Evolutionary conservation across 2,797 vertebrate genomes (phyloP), one percentile per base, ranked within the genome.

Genomic region (Kryptolebias ocellatus): DNA sequence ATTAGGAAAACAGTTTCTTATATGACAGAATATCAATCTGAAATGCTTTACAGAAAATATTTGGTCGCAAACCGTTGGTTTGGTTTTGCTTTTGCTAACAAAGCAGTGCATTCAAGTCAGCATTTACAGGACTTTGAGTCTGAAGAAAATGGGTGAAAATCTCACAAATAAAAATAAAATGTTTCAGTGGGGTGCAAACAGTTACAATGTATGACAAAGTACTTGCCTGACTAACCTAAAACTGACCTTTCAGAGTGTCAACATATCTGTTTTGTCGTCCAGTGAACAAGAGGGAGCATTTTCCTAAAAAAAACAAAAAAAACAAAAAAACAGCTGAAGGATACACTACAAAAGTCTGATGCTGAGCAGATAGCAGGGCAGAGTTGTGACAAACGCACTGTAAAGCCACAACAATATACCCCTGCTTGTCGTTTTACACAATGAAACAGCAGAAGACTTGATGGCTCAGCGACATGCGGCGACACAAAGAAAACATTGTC

Each of bases 401-500:
- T 61, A 10, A 18, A 44, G 9, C 31, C 58, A 39, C 61, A 65
- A 83, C 67, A 66, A 63, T 50, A 61, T 64, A 67, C 66, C 16
- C 0, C 53, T 45, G 1, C 60, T 77, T 16, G 45, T 73, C 67
- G 62, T 76, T 52, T 62, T 68, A 79, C 80, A 86, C 83, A 80
- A 86, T 79, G 73, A 83, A 64, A 57, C 62, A 79, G 71, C 34
- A 57, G 58, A 83, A 83, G 85, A 89, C 69, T 39, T 81, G 81
- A 89, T 76, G 78, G 83, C 69, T 63, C 55, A 74, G 69, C 63
- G 85, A 79, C 71, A 54, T 71, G 61, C 74, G 6, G 68, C 34
- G 71, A 34, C 81, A 80, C 72, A 83, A 83, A 84, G 78, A 92
- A 89, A 90, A 86, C 83, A 86, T 67, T 28, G 80, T 83, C 67